Conservation (phyloP, 2,888 invertebrate species). For the Choreutis nemorana region DNA sequence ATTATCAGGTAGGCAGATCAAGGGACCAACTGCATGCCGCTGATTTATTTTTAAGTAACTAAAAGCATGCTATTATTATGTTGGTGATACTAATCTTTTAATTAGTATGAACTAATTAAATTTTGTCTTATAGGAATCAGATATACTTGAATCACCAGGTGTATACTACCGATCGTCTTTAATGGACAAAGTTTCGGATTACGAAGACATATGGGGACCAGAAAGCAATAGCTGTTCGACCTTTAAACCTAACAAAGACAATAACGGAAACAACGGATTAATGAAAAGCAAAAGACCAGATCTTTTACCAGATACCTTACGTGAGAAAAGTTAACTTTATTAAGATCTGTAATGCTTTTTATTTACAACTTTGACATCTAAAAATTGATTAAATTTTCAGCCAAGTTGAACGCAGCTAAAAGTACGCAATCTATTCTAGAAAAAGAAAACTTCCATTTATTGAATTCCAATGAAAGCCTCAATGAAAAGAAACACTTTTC, state of each 20-base stretch:
- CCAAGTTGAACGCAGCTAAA: constrained; percentile 50
- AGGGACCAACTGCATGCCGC: too few species aligned
- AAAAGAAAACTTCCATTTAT: constrained; percentile 49
- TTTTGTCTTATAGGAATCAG: constrained; percentile 70
- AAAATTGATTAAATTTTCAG: constrained; percentile 22
- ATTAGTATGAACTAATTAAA: not conserved
- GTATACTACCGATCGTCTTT: constrained; percentile 86
- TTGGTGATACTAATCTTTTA: not conserved
- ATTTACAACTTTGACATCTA: constrained; percentile 1
- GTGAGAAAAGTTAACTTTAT: constrained; percentile 29
- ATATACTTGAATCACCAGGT: constrained; percentile 83
- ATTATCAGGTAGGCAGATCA: constrained; percentile 77
- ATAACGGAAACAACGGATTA: constrained; percentile 50
- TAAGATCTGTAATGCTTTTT: not conserved
- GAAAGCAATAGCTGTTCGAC: constrained; percentile 60
- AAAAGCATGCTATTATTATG: not conserved
- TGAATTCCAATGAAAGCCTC: constrained; percentile 48
- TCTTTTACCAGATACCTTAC: constrained; percentile 67
- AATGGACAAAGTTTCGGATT: constrained; percentile 92
- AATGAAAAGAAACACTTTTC: constrained; percentile 48
- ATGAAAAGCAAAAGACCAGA: constrained; percentile 68
- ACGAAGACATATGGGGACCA: constrained; percentile 92
- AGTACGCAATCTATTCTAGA: constrained; percentile 55
- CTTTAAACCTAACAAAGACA: constrained; percentile 53
- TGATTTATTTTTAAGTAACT: too few species aligned